These are phyloP conservation scores for Ennomos erosarius DNA, from an alignment of 2,888 invertebrate genomes.

Conservation along the genomic window DNA sequence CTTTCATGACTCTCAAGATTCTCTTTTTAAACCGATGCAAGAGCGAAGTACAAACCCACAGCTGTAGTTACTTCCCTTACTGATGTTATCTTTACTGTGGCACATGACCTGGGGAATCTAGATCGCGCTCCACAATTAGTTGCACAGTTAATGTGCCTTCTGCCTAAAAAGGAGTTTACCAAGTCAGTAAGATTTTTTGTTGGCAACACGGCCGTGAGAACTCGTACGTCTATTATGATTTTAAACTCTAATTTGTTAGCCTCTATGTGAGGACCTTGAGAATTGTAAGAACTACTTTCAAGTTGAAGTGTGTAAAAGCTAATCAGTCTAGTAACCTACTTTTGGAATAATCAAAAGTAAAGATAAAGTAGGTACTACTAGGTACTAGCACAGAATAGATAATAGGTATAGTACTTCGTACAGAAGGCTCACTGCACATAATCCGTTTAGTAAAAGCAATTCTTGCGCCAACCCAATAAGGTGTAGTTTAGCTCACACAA, in stretches of 20 bases:
- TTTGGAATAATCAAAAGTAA: background rate
- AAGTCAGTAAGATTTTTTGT: slow-evolving; percentile 40
- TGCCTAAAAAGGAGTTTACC: slow-evolving; percentile 64
- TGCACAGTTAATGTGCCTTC: slow-evolving; percentile 46
- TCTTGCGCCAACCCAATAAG: no score
- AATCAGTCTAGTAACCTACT: slow-evolving; percentile 6
- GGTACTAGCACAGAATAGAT: no score
- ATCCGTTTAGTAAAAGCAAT: no score
- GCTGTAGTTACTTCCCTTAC: slow-evolving; percentile 14
- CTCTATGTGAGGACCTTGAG: slow-evolving; percentile 34
- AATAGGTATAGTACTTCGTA: no score
- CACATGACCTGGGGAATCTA: slow-evolving; percentile 40
- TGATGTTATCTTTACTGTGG: slow-evolving; percentile 14
- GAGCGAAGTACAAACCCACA: background rate
- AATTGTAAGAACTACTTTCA: slow-evolving; percentile 25
- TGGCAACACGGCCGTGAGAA: slow-evolving; percentile 42
- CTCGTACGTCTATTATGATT: slow-evolving; percentile 34
- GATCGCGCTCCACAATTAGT: slow-evolving; percentile 48
- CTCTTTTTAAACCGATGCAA: no score
- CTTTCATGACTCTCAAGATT: no score
- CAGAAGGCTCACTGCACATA: no score
- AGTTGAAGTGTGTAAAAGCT: slow-evolving; percentile 6
- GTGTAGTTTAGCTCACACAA: no score
- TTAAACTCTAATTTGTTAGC: slow-evolving; percentile 38
- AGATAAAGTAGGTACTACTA: no score